Conservation (phyloP, 2,888 invertebrate genomes). For the Mesorhabditis spiculigera region DNA sequence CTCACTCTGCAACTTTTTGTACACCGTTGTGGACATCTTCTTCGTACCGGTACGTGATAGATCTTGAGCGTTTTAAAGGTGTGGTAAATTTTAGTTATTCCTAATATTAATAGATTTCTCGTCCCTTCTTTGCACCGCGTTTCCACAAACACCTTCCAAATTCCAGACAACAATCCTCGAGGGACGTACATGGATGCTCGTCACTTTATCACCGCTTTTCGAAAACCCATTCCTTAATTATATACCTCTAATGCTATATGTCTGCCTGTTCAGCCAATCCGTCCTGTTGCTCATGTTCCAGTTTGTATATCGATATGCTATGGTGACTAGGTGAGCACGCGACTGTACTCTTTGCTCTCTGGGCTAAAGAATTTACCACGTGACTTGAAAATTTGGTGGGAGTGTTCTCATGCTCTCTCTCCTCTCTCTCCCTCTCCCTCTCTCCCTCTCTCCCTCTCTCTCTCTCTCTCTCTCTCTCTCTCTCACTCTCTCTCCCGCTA, state of each 20-base stretch:
- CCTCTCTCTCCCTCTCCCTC: no score
- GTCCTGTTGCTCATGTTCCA: neutral
- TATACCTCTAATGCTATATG: neutral
- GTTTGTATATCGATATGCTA: neutral
- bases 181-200: neutral
- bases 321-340: neutral
- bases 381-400: no score
- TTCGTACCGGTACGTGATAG: neutral
- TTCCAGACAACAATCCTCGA: neutral
- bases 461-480: no score
- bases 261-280: neutral
- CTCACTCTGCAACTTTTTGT: neutral
- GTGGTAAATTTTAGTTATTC: no score
- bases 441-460: no score
- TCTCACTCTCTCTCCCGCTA: no score
- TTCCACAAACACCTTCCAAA: neutral
- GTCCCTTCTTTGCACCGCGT: no score
- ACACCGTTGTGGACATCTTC: neutral
- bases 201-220: neutral
- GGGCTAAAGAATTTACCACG: no score
- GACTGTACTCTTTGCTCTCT: no score
- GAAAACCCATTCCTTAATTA: neutral
- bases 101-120: no score
- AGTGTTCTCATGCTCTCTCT: no score
- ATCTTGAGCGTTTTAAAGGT: neutral